Conservation (phyloP, 1,140 invertebrate genomes). For the Spodoptera litura region DNA sequence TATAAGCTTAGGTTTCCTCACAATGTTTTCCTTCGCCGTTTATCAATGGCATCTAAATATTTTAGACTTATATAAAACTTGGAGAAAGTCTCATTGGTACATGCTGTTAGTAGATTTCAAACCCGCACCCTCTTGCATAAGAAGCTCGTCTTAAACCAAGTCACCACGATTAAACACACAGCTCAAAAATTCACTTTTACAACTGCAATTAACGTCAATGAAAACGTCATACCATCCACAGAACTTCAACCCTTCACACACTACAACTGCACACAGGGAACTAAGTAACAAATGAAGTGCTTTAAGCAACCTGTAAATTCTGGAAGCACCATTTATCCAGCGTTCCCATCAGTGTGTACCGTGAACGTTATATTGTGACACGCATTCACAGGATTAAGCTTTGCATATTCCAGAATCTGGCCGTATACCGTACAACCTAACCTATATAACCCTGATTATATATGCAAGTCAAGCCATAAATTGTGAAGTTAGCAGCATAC, state of each 20-base stretch:
- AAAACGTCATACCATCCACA: no score
- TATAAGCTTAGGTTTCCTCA: no score
- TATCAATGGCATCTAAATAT: no score
- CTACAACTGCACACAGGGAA: background rate
- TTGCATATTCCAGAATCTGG: constrained; percentile 54
- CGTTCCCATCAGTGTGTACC: constrained; percentile 19
- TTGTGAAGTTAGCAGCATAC: constrained; percentile 47
- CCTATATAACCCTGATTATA: constrained; percentile 50
- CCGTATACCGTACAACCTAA: constrained; percentile 3
- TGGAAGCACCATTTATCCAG: constrained; percentile 36
- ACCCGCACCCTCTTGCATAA: no score
- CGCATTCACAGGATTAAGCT: constrained; percentile 57
- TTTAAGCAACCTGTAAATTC: constrained; percentile 37
- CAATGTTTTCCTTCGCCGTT: no score
- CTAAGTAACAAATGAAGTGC: constrained; percentile 21
- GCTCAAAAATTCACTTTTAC: no score
- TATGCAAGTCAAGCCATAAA: constrained; percentile 58
- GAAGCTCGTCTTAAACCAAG: no score
- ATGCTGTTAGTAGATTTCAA: no score
- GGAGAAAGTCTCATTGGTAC: no score
- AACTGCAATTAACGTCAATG: no score
- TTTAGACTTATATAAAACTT: no score
- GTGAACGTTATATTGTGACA: constrained; percentile 48
- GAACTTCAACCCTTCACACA: background rate
- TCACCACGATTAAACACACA: no score